Base-by-base conservation (phyloP, 2,113 vertebrate genomes). In the Phyllopteryx taeniolatus region DNA sequence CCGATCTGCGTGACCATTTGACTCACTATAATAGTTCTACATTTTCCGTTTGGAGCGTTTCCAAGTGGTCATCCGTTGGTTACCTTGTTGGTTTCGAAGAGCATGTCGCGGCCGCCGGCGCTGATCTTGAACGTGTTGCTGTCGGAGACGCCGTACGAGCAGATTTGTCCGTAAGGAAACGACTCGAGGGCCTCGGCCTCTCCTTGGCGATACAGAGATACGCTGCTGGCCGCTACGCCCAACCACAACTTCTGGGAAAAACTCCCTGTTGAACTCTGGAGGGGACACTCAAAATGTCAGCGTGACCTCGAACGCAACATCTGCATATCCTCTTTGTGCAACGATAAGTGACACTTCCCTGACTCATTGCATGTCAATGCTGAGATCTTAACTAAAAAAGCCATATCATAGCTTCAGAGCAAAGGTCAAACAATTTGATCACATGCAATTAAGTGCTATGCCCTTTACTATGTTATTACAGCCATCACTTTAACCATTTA, bases 11-110 rank as follows among this genome's bases (percentile, higher is more conserved):
- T 39, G 35, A 6, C 35, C 35, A 46, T 46, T 46, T 44, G 8
- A 9, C 43, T 8, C 43, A 10, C 43, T 4, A 44, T 8, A 44
- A 44, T 44, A 10, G 43, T 44, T 7, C 8, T 8, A 10, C 43
- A 8, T 44, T 44, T 8, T 4, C 1, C 7, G 43, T 44, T 44
- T 44, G 43, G 10, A 44, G 43, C 43, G 1, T 8, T 46, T 46
- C 1, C 17, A 20, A 51, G 17, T 0, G 49, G 17, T 51, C 7
- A 2, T 20, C 49, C 49, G 5, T 9, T 4, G 53, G 20, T 14
- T 89, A 96, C 96, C 94, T 96, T 94, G 80, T 92, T 93, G 78
- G 95, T 96, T 92, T 97, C 94, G 14, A 96, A 94, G 67, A 97
- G 90, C 77, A 96, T 91, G 72, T 97, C 95, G 60, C 90, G 91